Evolutionary conservation across 2,888 invertebrate genomes (phyloP), one percentile per base, ranked within the genome.

Genomic region (Leptopilina drosophilae): DNA sequence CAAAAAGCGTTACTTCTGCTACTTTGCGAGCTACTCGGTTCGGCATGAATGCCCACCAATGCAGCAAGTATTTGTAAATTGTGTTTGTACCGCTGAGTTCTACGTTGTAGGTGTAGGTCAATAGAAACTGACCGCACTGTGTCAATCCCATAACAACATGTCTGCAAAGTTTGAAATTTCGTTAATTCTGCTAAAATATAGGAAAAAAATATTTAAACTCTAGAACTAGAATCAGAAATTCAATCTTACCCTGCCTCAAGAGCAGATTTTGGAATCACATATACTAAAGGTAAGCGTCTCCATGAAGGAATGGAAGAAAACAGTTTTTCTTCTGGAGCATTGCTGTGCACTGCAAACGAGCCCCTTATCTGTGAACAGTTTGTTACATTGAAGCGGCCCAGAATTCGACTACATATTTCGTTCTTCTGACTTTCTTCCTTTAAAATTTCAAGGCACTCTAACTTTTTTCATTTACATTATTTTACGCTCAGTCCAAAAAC

Each of bases 51-150:
- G 93, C 92, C 95, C 95, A 95, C 93, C 94, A 94, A 91, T 95
- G 94, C 83, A 96, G 93, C 89, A 94, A 92, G 92, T 96, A 94
- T 92, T 94, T 92, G 91, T 94, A 92, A 77, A 85, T 82, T 81
- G 84, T 82, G 76, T 82, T 83, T 78, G 83, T 87, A 69, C 87
- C 86, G 59, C 85, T 87, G 75, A 88, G 85, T 76, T 89, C 90
- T 82, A 89, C 80, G 14, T 85, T 89, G 67, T 85, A 88, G 5
- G 96, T 97, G 92, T 98, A 98, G 83, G 98, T 98, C 85, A 98
- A 93, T 83, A 98, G 94, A 93, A 96, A 98, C 92, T 97, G 96
- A 14, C 98, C 98, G 91, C 98, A 98, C 87, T 97, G 96, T n/a
- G 97, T 97, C 89, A 98, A 96, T 8, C 98, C 98, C 95, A 98